phyloP scores from a whole-genome alignment of 2,797 vertebrate species.

The Podarcis siculus region DNA sequence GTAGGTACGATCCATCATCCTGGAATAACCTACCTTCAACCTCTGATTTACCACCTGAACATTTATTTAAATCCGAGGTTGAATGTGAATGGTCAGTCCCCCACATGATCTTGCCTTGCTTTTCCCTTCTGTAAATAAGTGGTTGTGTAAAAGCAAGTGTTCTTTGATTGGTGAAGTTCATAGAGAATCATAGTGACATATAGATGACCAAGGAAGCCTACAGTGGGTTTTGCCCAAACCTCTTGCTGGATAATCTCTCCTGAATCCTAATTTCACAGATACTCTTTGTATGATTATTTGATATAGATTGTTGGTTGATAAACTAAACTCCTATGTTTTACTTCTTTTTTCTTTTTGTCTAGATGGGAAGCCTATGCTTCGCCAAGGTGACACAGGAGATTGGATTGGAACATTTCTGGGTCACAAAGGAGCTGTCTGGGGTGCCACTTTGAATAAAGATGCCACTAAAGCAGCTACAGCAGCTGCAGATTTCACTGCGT shows the following conservation, averaged over 20 bases:
- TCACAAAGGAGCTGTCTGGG: constrained; percentile 99
- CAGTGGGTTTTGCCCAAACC: neutral
- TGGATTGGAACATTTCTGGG: constrained; percentile 99
- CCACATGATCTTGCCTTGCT: neutral
- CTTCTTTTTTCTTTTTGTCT: constrained; percentile 14
- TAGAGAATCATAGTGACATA: neutral
- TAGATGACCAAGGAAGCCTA: neutral
- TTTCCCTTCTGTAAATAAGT: neutral
- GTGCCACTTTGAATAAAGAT: constrained; percentile 94
- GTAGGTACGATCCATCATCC: neutral
- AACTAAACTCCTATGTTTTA: neutral
- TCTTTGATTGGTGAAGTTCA: neutral
- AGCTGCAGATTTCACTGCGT: constrained; percentile 98
- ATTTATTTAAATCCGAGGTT: neutral
- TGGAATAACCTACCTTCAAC: neutral
- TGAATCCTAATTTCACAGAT: neutral
- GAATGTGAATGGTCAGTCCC: neutral
- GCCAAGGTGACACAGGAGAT: constrained; percentile 98
- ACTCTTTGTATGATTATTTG: neutral
- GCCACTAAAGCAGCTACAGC: constrained; percentile 97
- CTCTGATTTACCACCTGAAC: neutral
- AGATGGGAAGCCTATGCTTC: constrained; percentile 99
- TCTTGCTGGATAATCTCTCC: neutral
- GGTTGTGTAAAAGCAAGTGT: neutral
- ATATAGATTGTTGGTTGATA: neutral